Evolutionary conservation across 2,888 invertebrate species (phyloP), one percentile per base, ranked within the genome.

Genomic region (Aphodius granarius): DNA sequence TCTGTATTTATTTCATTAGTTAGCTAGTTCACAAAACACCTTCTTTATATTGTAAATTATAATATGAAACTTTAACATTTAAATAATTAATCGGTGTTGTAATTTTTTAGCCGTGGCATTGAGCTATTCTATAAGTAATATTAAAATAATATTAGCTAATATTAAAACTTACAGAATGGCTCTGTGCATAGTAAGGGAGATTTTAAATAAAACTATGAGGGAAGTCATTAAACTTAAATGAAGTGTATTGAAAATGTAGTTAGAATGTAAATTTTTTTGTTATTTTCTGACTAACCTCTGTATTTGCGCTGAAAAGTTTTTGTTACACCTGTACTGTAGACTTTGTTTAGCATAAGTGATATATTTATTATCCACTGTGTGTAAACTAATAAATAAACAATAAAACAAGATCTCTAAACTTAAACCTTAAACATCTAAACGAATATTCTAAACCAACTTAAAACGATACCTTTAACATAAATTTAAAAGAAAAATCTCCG

Each of bases 81-180:
- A 43, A 6, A 9, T 43, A 43, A 43, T 43, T n/a, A 43, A 43
- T 43, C 43, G 43, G 43, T 43, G 43, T 43, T 43, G 43, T 43
- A 2, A 43, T 13, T 2, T 3, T 43, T 43, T 43, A 43, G 43
- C 43, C 43, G 43, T 68, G 21, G 19, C 15, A 20, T 68, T 68
- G 81, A 79, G 81, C 80, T 81, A 78, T 81, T 81, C 81, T 81
- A 74, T 81, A 81, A 80, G 81, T 75, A 76, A 66, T 6, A 65
- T 13, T 3, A 66, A 4, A 5, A 68, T 0, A 63, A 20, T 63
- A 72, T 63, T 13, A 68, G 3, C 21, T 68, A 68, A 68, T 18
- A 71, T 62, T 18, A 66, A 72, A 9, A 62, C 79, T 80, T 80
- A 80, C 77, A 78, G 80, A 79, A 80, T 79, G 79, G 79, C 80